phyloP scores from a whole-genome alignment of 2,888 invertebrate genomes.

The Digitonthophagus gazella region DNA sequence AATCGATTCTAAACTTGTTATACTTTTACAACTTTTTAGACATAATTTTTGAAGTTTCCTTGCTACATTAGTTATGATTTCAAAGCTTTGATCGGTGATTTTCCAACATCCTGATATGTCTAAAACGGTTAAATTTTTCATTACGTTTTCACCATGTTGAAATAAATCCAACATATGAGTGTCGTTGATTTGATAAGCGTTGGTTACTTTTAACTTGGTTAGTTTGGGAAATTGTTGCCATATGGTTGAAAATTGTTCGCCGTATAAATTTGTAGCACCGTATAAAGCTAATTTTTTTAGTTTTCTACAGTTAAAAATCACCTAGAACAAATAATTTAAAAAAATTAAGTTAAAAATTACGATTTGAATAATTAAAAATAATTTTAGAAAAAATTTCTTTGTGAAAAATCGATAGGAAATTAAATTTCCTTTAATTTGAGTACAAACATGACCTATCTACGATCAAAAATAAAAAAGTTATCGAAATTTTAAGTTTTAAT shows the following conservation, averaged over 20 bases:
- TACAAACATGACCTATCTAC: too few species aligned
- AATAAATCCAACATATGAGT: conserved; percentile 31
- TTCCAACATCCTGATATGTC: conserved; percentile 38
- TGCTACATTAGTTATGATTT: conserved; percentile 34
- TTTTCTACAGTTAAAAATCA: conserved; percentile 34
- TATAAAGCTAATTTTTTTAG: conserved; percentile 34
- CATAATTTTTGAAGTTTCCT: conserved; percentile 31
- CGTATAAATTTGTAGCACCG: conserved; percentile 35
- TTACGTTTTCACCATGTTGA: conserved; percentile 26
- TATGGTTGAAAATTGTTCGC: conserved; percentile 33
- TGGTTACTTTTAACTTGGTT: conserved; percentile 35
- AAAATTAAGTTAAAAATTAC: conserved; percentile 1
- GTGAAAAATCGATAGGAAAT: too few species aligned
- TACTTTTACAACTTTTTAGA: conserved; percentile 37
- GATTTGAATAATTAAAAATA: not conserved
- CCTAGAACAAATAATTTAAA: conserved; percentile 29
- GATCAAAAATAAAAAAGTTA: too few species aligned
- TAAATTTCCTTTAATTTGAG: too few species aligned
- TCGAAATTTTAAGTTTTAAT: too few species aligned
- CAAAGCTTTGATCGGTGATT: conserved; percentile 29
- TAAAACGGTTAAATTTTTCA: conserved; percentile 32
- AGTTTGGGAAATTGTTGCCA: conserved; percentile 33
- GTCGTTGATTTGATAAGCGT: conserved; percentile 35
- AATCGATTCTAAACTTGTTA: conserved; percentile 31
- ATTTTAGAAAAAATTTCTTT: not conserved